Base-by-base conservation (phyloP, 2,888 invertebrate species). In the Pelosia muscerda region DNA sequence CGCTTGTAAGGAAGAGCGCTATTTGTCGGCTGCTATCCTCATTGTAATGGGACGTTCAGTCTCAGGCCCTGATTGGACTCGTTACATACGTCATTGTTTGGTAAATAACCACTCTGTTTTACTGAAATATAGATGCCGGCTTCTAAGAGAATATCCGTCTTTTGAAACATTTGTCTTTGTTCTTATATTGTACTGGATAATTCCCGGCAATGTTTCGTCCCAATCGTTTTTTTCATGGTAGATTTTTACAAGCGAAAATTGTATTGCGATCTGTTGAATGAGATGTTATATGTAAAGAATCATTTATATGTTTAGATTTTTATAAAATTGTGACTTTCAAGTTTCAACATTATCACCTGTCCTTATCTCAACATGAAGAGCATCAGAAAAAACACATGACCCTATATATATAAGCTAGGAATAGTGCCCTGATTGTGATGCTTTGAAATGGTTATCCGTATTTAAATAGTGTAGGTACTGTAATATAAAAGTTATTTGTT, bases 61-160 rank as follows among this genome's bases (percentile, higher is more conserved):
- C 49, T 49, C 59, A 56, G 62, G 57, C 38, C 13, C 38, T 63
- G 66, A 63, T 70, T 66, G 61, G 38, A 22, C 54, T 59, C 59
- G 54, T 59, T 69, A 63, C 66, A 66, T 66, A 38, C 55, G 38
- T 54, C 58, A 42, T 63, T 65, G 62, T 69, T 59, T 64, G 38
- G 19, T 28, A 67, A 64, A 54, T 38, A 57, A 63, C 49, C 53
- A 22, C 61, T 49, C n/a, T 42, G 26, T 49, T 53, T 53, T 26
- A 62, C n/a, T 58, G 22, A 38, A n/a, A 22, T 19, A 28, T 62
- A 26, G 55, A 28, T 53, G n/a, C 13, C 22, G 8, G 28, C 26
- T 22, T 49, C 28, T 26, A 10, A 58, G 49, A 26, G 28, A 13
- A 53, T 15, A 25, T n/a, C 13, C 49, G 49, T 19, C 49, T n/a